Evolutionary conservation across 2,797 vertebrate species (phyloP).

Genomic region (Pseudochirops corinnae): DNA sequence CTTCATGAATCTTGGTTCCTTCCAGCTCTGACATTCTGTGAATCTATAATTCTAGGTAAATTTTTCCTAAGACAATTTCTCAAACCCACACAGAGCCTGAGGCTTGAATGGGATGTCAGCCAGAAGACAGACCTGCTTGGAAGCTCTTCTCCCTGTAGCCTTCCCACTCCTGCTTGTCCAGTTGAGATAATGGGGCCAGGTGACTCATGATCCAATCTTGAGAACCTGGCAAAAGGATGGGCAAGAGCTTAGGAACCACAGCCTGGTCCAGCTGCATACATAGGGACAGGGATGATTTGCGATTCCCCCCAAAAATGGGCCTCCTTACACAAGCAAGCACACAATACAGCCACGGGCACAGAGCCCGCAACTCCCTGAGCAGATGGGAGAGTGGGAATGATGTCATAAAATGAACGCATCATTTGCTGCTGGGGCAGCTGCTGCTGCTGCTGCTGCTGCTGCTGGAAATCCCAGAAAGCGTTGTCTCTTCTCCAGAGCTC

Average conservation of each 20-base stretch:
- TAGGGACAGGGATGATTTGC: accelerated
- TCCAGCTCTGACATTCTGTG: neutral
- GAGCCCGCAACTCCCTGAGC: neutral
- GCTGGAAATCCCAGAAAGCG: neutral
- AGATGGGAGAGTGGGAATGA: conserved; percentile 24
- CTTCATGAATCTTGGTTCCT: neutral
- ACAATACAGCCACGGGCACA: accelerated
- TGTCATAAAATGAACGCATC: neutral
- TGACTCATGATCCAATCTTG: accelerated
- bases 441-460: neutral
- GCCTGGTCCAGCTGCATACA: neutral
- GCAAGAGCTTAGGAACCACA: accelerated
- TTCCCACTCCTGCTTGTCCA: neutral
- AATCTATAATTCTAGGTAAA: neutral
- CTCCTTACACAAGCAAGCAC: accelerated
- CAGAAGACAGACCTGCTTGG: accelerated
- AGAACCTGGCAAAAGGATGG: accelerated
- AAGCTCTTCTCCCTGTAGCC: accelerated
- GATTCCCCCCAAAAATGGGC: neutral
- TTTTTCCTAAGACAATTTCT: neutral
- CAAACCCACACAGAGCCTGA: neutral
- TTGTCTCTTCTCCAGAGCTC: neutral
- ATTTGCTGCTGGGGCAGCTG: conserved; percentile 4
- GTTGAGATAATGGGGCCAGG: neutral
- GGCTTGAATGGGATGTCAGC: neutral